These are phyloP conservation scores for Petrocephalus microphthalmus DNA, from an alignment of 2,113 vertebrate genomes.

Conservation along the genomic window DNA sequence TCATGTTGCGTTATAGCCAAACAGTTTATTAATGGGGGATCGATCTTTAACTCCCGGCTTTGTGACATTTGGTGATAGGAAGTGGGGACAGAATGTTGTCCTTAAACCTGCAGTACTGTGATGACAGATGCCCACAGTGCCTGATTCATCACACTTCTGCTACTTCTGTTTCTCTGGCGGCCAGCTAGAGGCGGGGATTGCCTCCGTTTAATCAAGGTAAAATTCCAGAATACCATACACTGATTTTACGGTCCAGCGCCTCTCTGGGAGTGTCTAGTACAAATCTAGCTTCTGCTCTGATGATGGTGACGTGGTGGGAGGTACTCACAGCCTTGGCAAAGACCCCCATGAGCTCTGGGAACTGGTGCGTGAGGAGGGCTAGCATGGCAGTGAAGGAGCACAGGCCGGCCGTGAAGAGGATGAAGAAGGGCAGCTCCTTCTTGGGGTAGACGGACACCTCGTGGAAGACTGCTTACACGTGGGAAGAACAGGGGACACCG, in stretches of 20 bases:
- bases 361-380: slow-evolving; percentile 96
- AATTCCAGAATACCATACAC: background rate
- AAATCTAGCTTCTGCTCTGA: background rate
- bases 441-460: slow-evolving; percentile 99
- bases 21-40: background rate
- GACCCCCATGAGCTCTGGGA: slow-evolving; percentile 97
- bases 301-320: background rate
- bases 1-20: background rate
- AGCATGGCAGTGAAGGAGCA: slow-evolving; percentile 99
- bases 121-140: background rate
- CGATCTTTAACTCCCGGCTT: background rate
- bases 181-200: background rate
- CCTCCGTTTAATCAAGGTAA: background rate
- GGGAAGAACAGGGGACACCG: slow-evolving; percentile 7
- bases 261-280: background rate
- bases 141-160: background rate
- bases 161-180: background rate
- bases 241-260: background rate
- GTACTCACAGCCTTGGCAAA: slow-evolving; percentile 96
- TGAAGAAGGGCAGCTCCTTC: slow-evolving; percentile 98
- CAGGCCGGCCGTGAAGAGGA: slow-evolving; percentile 93
- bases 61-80: background rate
- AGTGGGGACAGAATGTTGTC: background rate
- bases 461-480: slow-evolving; percentile 83
- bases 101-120: background rate